Evolutionary conservation across 2,888 invertebrate genomes (phyloP).

Genomic region (Drosophila pegasa): DNA sequence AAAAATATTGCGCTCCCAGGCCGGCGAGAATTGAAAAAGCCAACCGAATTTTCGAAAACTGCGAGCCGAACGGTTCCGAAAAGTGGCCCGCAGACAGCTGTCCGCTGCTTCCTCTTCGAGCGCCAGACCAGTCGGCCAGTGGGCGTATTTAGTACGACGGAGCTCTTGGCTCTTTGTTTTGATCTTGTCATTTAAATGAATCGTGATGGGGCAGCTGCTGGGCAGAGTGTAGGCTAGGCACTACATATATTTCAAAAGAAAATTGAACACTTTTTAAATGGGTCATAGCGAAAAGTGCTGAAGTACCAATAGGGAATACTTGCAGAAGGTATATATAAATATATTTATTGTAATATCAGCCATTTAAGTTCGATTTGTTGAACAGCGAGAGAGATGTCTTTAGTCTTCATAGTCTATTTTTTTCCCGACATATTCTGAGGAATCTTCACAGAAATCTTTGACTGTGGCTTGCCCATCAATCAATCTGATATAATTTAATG

Average conservation of each 20-base stretch:
- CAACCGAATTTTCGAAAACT: constrained; percentile 49
- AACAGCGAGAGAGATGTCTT: background rate
- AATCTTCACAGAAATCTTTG: background rate
- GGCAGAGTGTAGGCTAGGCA: constrained; percentile 2
- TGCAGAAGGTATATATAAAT: background rate
- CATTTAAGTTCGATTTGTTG: background rate
- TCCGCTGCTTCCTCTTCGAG: constrained; percentile 7
- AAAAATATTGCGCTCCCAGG: constrained; percentile 57
- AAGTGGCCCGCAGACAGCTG: constrained; percentile 32
- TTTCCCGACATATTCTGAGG: background rate
- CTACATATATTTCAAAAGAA: background rate
- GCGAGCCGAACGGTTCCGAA: constrained; percentile 35
- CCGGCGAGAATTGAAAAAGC: constrained; percentile 35
- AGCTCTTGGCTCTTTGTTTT: constrained; percentile 32
- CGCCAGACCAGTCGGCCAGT: constrained; percentile 14
- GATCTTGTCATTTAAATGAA: constrained; percentile 19
- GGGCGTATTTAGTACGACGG: constrained; percentile 14
- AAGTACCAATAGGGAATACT: background rate
- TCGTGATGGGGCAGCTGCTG: constrained; percentile 1
- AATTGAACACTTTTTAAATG: constrained; percentile 8
- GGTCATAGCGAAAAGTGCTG: background rate
- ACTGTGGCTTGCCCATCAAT: background rate
- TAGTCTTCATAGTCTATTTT: background rate
- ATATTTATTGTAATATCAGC: background rate
- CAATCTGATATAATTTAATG: background rate